phyloP scores from a whole-genome alignment of 2,888 invertebrate genomes.

The Metallyticus violacea region DNA sequence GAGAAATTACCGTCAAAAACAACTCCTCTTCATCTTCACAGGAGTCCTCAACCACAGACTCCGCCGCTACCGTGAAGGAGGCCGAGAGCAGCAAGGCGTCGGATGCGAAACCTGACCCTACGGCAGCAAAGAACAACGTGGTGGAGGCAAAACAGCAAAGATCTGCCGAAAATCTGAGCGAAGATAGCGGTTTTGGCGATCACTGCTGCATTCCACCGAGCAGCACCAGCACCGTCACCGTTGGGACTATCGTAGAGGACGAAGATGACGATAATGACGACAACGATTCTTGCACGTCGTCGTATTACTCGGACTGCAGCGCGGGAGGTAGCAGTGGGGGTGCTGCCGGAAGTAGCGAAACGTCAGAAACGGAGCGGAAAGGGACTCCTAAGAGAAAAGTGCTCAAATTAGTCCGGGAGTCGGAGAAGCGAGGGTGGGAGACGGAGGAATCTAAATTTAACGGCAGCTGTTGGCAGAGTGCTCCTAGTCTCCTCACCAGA shows the following conservation, averaged over 20 bases:
- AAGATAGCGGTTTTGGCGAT: slow-evolving; percentile 76
- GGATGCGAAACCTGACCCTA: neutral
- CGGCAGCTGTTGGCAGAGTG: slow-evolving; percentile 43
- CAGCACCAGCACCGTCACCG: neutral
- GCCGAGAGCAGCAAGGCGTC: neutral
- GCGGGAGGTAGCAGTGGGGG: slow-evolving; percentile 30
- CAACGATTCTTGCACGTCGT: slow-evolving; percentile 30
- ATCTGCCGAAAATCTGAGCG: slow-evolving; percentile 75
- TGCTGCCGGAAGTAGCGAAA: slow-evolving; percentile 33
- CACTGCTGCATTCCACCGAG: slow-evolving; percentile 39
- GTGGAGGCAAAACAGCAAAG: slow-evolving; percentile 32
- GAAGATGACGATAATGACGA: slow-evolving; percentile 31
- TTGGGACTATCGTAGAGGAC: slow-evolving; percentile 13
- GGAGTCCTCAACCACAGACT: neutral
- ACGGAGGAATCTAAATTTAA: slow-evolving; percentile 38
- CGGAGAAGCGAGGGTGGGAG: slow-evolving; percentile 15
- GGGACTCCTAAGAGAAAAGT: slow-evolving; percentile 30
- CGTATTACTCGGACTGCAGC: slow-evolving; percentile 30
- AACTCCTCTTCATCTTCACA: slow-evolving; percentile 41
- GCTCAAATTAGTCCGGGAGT: slow-evolving; percentile 25
- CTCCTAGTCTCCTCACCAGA: slow-evolving; percentile 39
- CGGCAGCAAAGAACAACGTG: slow-evolving; percentile 21
- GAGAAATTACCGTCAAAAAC: slow-evolving; percentile 35
- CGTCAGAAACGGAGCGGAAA: slow-evolving; percentile 33
- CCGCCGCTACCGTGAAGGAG: neutral